Percentiles rank a stretch among this genome's conserved stretches.
Evolutionary conservation across 1,140 invertebrate species (phyloP).

Genomic region (Sitodiplosis mosellana): DNA sequence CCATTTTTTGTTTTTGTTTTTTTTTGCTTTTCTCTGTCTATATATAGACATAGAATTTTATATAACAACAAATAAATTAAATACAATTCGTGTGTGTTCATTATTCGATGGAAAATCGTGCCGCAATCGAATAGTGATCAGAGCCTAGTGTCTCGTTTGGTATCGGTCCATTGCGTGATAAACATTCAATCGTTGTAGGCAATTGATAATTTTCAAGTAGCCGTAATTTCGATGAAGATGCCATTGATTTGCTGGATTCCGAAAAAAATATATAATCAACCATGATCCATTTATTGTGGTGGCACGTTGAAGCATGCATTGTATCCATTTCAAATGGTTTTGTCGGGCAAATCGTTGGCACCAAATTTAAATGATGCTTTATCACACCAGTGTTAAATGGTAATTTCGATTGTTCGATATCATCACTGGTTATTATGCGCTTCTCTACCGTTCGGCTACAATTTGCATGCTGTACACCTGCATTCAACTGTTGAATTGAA

Average conservation of each 20-base stretch:
- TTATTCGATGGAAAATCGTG: slow-evolving; percentile 27
- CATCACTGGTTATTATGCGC: neutral
- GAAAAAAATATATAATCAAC: slow-evolving; percentile 70
- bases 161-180: slow-evolving; percentile 26
- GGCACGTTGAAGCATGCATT: slow-evolving; percentile 42
- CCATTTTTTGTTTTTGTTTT: too few relatives aligned
- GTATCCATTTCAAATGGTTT: too few relatives aligned
- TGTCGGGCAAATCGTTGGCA: slow-evolving; percentile 22
- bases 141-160: slow-evolving; percentile 58
- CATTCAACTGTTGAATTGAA: too few relatives aligned
- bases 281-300: slow-evolving; percentile 42
- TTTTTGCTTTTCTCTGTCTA: too few relatives aligned
- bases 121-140: slow-evolving; percentile 56
- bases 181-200: slow-evolving; percentile 38
- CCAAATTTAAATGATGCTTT: slow-evolving; percentile 32
- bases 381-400: slow-evolving; percentile 29
- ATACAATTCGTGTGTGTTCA: too few relatives aligned
- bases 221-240: slow-evolving; percentile 21
- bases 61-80: too few relatives aligned
- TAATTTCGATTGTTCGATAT: neutral
- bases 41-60: too few relatives aligned
- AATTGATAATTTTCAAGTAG: slow-evolving; percentile 40
- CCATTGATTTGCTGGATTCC: slow-evolving; percentile 2
- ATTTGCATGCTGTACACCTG: too few relatives aligned
- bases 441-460: too few relatives aligned